Conservation (phyloP, 2,888 invertebrate species). For the Drosophila acutilabella region DNA sequence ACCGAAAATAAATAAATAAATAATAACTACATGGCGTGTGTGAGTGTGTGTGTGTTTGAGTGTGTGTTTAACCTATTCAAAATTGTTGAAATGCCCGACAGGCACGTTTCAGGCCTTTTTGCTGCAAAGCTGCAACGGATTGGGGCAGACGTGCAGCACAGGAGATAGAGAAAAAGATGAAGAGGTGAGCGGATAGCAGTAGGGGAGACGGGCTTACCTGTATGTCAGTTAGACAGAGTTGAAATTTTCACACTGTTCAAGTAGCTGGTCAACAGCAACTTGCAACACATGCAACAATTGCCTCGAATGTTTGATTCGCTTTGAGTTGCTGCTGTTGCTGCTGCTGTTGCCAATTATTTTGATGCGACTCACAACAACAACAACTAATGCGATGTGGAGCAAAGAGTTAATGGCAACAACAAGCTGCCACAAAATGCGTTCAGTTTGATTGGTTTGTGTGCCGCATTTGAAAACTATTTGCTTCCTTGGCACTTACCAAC, state of each 20-base stretch:
- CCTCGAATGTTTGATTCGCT: slow-evolving; percentile 52
- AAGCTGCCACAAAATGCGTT: slow-evolving; percentile 54
- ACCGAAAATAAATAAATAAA: slow-evolving; percentile 51
- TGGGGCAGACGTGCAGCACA: slow-evolving; percentile 52
- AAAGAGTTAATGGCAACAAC: slow-evolving; percentile 53
- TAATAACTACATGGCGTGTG: slow-evolving; percentile 32
- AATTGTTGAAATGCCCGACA: slow-evolving; percentile 75
- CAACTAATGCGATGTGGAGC: slow-evolving; percentile 72
- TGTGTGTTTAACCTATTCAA: slow-evolving; percentile 64
- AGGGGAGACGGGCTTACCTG: not conserved
- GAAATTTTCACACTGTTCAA: slow-evolving; percentile 66
- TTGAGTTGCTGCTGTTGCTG: slow-evolving; percentile 41
- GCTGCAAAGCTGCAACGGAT: slow-evolving; percentile 46
- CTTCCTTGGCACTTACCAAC: slow-evolving; percentile 1
- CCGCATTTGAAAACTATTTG: slow-evolving; percentile 78
- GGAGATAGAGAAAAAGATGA: not conserved
- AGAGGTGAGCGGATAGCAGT: not conserved
- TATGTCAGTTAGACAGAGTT: slow-evolving; percentile 37
- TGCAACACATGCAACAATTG: slow-evolving; percentile 48
- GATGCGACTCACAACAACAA: slow-evolving; percentile 54
- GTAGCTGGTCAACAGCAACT: slow-evolving; percentile 34
- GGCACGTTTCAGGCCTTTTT: slow-evolving; percentile 70
- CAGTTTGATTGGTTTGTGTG: slow-evolving; percentile 73
- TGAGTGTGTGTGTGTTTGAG: slow-evolving; percentile 14
- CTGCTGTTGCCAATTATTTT: slow-evolving; percentile 70